Evolutionary conservation across 2,797 vertebrate species (phyloP), one percentile per base, ranked within the genome.

Genomic region (Nasua narica): DNA sequence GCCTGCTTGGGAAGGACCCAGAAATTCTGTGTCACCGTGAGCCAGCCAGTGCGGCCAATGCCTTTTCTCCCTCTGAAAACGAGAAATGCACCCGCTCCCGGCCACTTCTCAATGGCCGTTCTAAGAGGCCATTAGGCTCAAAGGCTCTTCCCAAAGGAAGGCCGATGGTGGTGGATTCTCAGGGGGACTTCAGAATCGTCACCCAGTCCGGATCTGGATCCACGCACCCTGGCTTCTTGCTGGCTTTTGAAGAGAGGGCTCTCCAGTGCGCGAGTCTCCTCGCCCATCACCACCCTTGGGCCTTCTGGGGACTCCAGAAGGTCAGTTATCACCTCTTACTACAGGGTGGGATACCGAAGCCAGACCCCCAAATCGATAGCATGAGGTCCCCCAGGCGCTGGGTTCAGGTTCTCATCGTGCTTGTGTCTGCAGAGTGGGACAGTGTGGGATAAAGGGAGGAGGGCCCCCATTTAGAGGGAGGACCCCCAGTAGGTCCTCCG

Each of bases 1-100:
- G 97, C 97, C 98, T 97, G 98, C 98, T 95, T 89, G 92, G 96
- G 98, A 98, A 97, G 98, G 96, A 96, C 97, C 98, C 94, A 96
- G 97, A 32, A 83, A 98, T 96, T 95, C 94, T 65, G 90, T 96
- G 79, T 87, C 97, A 97, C 97, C 88, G 29, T 83, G 58, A 23
- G 85, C 95, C 97, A 94, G 95, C 96, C 98, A 0, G 9, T 1
- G 52, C 65, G 43, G 67, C 58, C 1, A 3, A 87, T n/a, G 14
- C 69, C 35, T 84, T 25, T 56, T 67, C 48, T 23, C 43, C 16
- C 79, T 96, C 40, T 8, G 56, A 92, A 84, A n/a, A 56, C 37
- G 14, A 79, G 46, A 74, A 67, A 92, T 1, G 16, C 2, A 1
- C 77, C 48, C 48, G 7, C 16, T 60, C 77, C 56, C 4, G 13